These are phyloP conservation scores for Ormyrus nitidulus DNA, from an alignment of 2,888 invertebrate genomes.

Conservation along the genomic window DNA sequence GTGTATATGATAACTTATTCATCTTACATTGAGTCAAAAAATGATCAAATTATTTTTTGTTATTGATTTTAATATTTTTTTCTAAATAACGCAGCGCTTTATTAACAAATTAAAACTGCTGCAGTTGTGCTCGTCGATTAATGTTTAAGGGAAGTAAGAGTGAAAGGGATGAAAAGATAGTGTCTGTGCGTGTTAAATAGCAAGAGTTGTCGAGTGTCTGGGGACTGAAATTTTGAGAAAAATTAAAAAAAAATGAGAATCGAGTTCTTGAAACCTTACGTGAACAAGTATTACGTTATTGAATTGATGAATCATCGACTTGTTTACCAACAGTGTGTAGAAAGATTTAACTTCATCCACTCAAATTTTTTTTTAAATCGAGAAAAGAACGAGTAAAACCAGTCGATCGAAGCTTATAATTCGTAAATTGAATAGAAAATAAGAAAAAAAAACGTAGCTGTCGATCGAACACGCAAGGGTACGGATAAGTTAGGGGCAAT, in stretches of 20 bases:
- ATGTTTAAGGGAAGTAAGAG: conserved; percentile 38
- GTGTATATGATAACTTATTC: conserved; percentile 54
- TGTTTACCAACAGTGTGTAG: conserved; percentile 51
- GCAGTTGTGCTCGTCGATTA: conserved; percentile 42
- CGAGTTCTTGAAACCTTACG: conserved; percentile 45
- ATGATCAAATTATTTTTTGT: conserved; percentile 24
- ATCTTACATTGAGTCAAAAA: conserved; percentile 39
- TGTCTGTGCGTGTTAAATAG: conserved; percentile 51
- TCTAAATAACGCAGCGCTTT: conserved; percentile 33
- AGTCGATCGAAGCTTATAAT: conserved; percentile 41
- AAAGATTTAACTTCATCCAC: conserved; percentile 45
- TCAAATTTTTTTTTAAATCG: conserved; percentile 43
- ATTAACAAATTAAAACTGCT: conserved; percentile 36
- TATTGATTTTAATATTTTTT: conserved; percentile 24
- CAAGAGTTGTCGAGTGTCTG: conserved; percentile 53
- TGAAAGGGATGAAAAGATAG: conserved; percentile 47
- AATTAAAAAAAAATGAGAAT: conserved; percentile 22
- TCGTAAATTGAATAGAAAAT: conserved; percentile 47
- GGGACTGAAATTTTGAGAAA: conserved; percentile 42
- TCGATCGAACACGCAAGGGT: conserved; percentile 53
- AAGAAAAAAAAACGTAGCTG: conserved; percentile 32
- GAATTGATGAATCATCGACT: conserved; percentile 51
- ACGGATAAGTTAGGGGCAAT: conserved; percentile 56
- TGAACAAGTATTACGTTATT: conserved; percentile 50
- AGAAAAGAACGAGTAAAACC: conserved; percentile 13